Evolutionary conservation across 2,113 vertebrate genomes (phyloP).

Genomic region (Circaetus gallicus): DNA sequence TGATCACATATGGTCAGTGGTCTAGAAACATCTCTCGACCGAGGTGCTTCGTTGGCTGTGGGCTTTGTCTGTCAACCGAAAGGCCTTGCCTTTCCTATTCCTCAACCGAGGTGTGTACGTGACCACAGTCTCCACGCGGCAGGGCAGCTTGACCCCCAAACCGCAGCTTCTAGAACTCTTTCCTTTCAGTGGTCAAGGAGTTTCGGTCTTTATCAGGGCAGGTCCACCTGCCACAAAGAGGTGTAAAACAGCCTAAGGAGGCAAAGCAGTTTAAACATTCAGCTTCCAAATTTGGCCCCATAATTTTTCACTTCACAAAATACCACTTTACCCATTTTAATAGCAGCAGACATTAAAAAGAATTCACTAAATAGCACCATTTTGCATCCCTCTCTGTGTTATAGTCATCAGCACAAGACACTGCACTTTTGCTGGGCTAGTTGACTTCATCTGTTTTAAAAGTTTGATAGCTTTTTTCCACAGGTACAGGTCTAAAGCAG

Average conservation of each 20-base stretch:
- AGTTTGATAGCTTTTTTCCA: background rate
- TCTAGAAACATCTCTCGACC: too few species aligned
- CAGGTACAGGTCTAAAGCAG: background rate
- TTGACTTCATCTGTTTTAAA: background rate
- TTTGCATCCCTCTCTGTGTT: background rate
- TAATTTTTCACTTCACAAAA: background rate
- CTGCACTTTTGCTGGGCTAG: background rate
- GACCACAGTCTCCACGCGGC: too few species aligned
- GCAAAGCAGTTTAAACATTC: background rate
- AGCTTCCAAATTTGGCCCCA: background rate
- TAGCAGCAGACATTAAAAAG: background rate
- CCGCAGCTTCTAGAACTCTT: too few species aligned
- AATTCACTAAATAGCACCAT: background rate
- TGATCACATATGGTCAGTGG: too few species aligned
- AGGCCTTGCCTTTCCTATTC: too few species aligned
- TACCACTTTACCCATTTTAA: background rate
- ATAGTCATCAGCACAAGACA: background rate
- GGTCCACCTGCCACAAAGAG: background rate
- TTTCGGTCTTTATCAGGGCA: too few species aligned
- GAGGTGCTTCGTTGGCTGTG: too few species aligned
- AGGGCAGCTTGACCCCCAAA: too few species aligned
- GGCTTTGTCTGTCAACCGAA: too few species aligned
- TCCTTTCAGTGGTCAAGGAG: too few species aligned
- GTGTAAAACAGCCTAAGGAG: background rate
- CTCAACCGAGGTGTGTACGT: too few species aligned